phyloP scores from a whole-genome alignment of 2,888 invertebrate genomes.

The Caenorhabditis sinica region DNA sequence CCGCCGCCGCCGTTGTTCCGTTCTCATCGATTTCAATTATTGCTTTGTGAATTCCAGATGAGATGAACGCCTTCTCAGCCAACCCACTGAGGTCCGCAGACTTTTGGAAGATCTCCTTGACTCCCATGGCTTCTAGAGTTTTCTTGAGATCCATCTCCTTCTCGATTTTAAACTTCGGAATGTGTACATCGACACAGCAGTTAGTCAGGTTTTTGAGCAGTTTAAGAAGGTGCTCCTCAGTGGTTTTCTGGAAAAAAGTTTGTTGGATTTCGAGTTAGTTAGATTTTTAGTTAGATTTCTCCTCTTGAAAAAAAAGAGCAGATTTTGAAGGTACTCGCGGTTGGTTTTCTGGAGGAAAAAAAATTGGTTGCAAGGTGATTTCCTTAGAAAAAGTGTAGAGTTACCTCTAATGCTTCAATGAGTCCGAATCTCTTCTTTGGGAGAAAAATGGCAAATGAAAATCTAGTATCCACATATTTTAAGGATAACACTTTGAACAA shows the following conservation, averaged over 20 bases:
- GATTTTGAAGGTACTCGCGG: too few relatives aligned
- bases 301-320: too few relatives aligned
- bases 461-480: conserved; percentile 22
- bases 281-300: too few relatives aligned
- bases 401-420: conserved; percentile 13
- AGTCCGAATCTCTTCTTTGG: conserved; percentile 43
- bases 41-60: conserved; percentile 42
- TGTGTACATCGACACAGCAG: conserved; percentile 37
- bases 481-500: conserved; percentile 34
- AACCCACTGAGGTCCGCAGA: conserved; percentile 10
- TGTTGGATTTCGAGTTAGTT: too few relatives aligned
- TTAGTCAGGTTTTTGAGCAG: conserved; percentile 31
- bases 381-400: neutral
- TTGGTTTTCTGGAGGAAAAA: too few relatives aligned
- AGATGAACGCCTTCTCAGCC: neutral
- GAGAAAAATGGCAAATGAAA: conserved; percentile 29
- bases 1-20: conserved; percentile 45
- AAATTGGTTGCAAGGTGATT: too few relatives aligned
- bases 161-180: conserved; percentile 48
- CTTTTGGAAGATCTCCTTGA: conserved; percentile 31
- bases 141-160: conserved; percentile 27
- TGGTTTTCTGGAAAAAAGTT: conserved; percentile 25
- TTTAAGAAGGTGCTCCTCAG: conserved; percentile 14
- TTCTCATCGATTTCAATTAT: conserved; percentile 47
- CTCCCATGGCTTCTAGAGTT: conserved; percentile 24